These are phyloP conservation scores for Anorthoa munda DNA, from an alignment of 2,888 invertebrate genomes.

Conservation along the genomic window DNA sequence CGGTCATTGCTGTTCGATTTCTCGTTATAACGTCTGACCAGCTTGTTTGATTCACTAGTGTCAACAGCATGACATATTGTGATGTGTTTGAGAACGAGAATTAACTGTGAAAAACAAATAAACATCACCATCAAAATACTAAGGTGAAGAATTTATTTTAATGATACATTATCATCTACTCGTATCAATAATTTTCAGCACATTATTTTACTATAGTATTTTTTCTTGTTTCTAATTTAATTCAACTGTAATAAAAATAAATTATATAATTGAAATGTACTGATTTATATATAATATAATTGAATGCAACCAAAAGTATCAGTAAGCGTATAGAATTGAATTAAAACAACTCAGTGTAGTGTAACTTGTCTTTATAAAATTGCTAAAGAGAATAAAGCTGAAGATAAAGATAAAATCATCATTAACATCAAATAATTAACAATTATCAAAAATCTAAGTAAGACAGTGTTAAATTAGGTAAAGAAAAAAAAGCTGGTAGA, in stretches of 20 bases:
- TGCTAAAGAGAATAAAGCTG: neutral
- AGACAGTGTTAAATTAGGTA: too few relatives aligned
- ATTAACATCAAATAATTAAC: neutral
- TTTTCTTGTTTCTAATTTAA: too few relatives aligned
- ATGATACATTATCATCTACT: neutral
- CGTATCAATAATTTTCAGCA: neutral
- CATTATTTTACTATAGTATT: too few relatives aligned
- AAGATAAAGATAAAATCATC: neutral
- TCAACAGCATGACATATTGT: slow-evolving; percentile 15
- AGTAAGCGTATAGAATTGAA: too few relatives aligned
- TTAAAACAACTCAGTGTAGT: neutral
- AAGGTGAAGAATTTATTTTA: neutral
- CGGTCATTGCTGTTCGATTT: slow-evolving; percentile 8
- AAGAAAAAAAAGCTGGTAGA: too few relatives aligned
- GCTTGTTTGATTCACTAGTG: neutral
- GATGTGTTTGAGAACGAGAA: slow-evolving; percentile 14
- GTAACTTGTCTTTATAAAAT: neutral
- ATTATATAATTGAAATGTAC: too few relatives aligned
- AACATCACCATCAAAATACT: neutral
- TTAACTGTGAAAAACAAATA: slow-evolving; percentile 20
- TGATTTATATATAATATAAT: too few relatives aligned
- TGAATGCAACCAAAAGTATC: too few relatives aligned
- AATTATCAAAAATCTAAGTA: neutral
- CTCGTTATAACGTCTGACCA: neutral
- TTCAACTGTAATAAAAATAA: too few relatives aligned